Conservation (phyloP, 2,888 invertebrate species). For the Entomobrya multifasciata region DNA sequence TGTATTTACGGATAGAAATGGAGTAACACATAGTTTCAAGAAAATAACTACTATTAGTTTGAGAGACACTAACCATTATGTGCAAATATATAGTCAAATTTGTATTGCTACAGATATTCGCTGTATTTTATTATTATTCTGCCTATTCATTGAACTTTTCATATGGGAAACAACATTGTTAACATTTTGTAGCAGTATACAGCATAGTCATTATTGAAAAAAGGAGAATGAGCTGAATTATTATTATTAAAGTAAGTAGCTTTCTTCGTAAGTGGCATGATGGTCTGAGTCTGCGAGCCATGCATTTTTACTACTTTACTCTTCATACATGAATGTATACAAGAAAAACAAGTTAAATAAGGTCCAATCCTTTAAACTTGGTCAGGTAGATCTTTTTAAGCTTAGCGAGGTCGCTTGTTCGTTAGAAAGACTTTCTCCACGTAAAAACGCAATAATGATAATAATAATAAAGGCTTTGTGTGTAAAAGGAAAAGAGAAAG, state of each 20-base stretch:
- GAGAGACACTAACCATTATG: not conserved
- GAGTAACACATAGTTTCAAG: too few species aligned
- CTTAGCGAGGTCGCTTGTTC: not conserved
- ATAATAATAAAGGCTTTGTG: not conserved
- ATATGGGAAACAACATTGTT: conserved; percentile 21
- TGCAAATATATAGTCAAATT: not conserved
- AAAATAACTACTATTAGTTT: not conserved
- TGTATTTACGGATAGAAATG: too few species aligned
- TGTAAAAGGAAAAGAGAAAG: not conserved
- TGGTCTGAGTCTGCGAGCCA: not conserved
- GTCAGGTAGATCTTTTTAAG: conserved; percentile 17
- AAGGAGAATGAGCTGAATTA: conserved; percentile 40
- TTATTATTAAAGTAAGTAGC: conserved; percentile 20
- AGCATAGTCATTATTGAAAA: conserved; percentile 40
- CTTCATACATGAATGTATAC: too few species aligned
- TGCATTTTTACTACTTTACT: not conserved
- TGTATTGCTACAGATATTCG: not conserved
- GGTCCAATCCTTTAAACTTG: not conserved
- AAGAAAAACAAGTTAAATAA: not conserved
- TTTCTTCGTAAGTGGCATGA: not conserved
- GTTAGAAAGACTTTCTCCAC: not conserved
- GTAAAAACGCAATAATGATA: not conserved
- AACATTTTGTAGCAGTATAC: too few species aligned
- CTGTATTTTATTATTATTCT: not conserved
- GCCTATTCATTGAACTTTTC: conserved; percentile 30